Conservation (phyloP, 1,140 invertebrate genomes). For the Cydia fagiglandana region DNA sequence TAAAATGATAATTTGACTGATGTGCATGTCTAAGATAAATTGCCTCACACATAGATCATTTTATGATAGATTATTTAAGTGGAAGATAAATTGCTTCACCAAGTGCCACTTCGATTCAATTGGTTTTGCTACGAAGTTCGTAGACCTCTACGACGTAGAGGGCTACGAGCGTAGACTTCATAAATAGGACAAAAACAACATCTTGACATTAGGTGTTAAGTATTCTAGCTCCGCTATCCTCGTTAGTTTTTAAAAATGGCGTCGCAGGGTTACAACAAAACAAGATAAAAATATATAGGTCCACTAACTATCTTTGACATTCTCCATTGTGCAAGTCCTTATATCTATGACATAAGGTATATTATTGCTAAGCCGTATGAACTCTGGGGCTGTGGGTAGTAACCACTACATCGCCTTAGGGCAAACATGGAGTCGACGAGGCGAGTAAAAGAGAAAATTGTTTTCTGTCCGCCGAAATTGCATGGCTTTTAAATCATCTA, state of each 20-base stretch:
- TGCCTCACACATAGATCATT: not conserved
- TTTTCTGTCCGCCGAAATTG: constrained; percentile 1
- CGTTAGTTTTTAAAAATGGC: not conserved
- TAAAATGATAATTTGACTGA: not conserved
- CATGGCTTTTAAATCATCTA: not conserved
- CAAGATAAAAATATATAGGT: not conserved
- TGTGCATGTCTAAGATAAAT: not conserved
- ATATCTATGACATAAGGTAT: not conserved
- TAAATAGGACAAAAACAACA: not conserved
- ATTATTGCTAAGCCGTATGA: not conserved
- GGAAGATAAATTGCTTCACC: not conserved
- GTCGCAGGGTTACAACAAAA: not conserved
- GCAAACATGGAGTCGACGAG: constrained; percentile 13
- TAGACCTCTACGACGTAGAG: constrained; percentile 30
- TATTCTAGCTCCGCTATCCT: not conserved
- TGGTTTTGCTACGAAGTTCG: constrained; percentile 18
- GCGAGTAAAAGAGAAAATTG: constrained; percentile 24
- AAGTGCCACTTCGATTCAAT: not conserved
- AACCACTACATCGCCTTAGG: not conserved
- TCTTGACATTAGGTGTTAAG: not conserved
- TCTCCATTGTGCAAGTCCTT: not conserved
- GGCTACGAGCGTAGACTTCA: constrained; percentile 6
- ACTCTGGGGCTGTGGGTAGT: not conserved
- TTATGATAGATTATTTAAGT: not conserved
- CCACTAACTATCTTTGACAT: not conserved